These are phyloP conservation scores for Ceratotherium simum DNA, from an alignment of 2,113 vertebrate genomes.

Conservation along the genomic window DNA sequence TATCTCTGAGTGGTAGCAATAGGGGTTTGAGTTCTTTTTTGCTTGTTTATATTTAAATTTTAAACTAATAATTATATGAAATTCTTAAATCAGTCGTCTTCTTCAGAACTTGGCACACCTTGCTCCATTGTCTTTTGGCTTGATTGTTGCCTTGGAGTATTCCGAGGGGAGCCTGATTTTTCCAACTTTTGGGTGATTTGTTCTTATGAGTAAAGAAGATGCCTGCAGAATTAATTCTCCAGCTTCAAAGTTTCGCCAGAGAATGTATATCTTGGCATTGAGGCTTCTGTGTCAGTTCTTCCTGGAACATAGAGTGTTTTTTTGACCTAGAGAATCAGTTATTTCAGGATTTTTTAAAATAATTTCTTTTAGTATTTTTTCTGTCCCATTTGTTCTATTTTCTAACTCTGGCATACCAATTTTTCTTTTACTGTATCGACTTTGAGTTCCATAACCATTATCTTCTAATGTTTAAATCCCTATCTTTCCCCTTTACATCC, in stretches of 20 bases:
- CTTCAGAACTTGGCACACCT: neutral
- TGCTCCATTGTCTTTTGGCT: neutral
- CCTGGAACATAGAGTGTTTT: neutral
- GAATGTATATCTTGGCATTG: neutral
- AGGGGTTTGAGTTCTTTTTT: neutral
- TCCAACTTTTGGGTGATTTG: neutral
- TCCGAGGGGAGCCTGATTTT: neutral
- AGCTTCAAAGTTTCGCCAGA: constrained; percentile 23
- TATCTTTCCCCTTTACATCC: neutral
- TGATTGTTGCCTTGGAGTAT: neutral
- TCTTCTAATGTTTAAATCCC: neutral
- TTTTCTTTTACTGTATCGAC: neutral
- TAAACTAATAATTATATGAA: constrained; percentile 10
- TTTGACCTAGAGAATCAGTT: neutral
- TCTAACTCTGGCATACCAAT: neutral
- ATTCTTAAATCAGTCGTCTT: neutral
- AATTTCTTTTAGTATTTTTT: neutral
- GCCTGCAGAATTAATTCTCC: neutral
- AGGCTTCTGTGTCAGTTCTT: neutral
- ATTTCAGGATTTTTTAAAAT: neutral
- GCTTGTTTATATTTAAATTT: neutral
- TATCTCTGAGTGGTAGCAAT: neutral
- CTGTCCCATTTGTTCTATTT: neutral
- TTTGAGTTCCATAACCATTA: neutral
- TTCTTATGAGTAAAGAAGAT: neutral